Conservation (phyloP, 2,888 invertebrate species). For the Thalpophila matura region DNA sequence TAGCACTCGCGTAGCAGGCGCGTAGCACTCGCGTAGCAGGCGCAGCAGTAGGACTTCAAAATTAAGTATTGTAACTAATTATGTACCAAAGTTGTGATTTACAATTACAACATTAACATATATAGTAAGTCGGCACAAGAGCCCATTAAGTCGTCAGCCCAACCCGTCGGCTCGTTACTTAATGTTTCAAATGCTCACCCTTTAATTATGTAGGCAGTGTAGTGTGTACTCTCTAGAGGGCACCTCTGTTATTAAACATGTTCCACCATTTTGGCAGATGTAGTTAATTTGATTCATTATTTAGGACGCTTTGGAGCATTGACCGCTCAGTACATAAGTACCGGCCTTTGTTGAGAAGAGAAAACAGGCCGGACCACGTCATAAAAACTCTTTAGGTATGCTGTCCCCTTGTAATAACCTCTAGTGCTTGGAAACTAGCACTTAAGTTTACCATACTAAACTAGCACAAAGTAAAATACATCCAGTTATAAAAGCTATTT, state of each 20-base stretch:
- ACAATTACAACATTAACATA: not conserved
- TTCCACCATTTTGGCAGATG: not conserved
- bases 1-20: too few relatives aligned
- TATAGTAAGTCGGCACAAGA: not conserved
- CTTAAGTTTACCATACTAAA: not conserved
- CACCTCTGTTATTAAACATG: not conserved
- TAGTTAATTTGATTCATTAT: constrained; percentile 1
- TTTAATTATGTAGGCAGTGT: constrained; percentile 22
- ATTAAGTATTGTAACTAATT: too few relatives aligned
- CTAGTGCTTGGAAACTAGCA: not conserved
- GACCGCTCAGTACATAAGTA: not conserved
- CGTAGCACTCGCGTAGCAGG: too few relatives aligned
- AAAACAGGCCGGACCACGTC: too few relatives aligned
- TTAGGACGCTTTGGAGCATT: not conserved
- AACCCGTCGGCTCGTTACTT: constrained; percentile 9
- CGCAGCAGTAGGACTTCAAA: too few relatives aligned
- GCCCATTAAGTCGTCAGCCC: constrained; percentile 1
- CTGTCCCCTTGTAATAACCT: too few relatives aligned
- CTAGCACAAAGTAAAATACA: constrained; percentile 5
- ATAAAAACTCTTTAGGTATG: too few relatives aligned
- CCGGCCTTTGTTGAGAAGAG: not conserved
- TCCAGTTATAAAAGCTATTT: constrained; percentile 40
- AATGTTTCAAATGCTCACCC: constrained; percentile 19
- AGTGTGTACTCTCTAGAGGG: constrained; percentile 8
- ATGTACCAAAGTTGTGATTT: too few relatives aligned